Percentiles rank a stretch among this genome's conserved stretches.
phyloP scores from a whole-genome alignment of 2,797 vertebrate species.

The Etheostoma nigrum region DNA sequence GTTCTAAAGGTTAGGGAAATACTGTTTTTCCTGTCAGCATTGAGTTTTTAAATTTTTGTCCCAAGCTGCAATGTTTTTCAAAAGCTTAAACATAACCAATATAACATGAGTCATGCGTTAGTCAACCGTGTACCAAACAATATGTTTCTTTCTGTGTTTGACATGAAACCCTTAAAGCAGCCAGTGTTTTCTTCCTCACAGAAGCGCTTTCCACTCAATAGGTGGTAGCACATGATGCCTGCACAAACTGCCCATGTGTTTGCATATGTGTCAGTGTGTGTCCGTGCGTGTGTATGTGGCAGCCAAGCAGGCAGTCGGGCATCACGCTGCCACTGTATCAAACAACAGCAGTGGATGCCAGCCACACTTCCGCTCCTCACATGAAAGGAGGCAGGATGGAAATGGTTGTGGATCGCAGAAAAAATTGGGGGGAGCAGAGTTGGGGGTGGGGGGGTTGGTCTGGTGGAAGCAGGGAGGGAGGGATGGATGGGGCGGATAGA shows the following conservation, averaged over 20 bases:
- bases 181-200: constrained; percentile 35
- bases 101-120: neutral
- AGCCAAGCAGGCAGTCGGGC: constrained; percentile 68
- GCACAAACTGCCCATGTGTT: constrained; percentile 37
- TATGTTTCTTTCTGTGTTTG: constrained; percentile 14
- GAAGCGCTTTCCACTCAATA: constrained; percentile 46
- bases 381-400: constrained; percentile 61
- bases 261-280: neutral
- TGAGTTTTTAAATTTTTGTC: neutral
- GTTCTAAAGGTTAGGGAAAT: neutral
- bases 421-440: neutral
- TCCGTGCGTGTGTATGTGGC: constrained; percentile 18
- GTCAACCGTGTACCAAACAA: neutral
- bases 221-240: constrained; percentile 46
- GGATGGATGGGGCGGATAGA: constrained; percentile 53
- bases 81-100: neutral
- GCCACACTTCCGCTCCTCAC: constrained; percentile 70
- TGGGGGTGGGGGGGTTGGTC: neutral
- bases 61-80: neutral
- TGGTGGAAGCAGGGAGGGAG: constrained; percentile 22
- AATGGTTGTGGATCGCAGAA: constrained; percentile 29
- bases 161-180: constrained; percentile 39
- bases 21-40: neutral
- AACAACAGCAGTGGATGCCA: constrained; percentile 69
- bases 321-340: constrained; percentile 72